Evolutionary conservation across 1,140 invertebrate species (phyloP).

Genomic region (Aphidius gifuensis): DNA sequence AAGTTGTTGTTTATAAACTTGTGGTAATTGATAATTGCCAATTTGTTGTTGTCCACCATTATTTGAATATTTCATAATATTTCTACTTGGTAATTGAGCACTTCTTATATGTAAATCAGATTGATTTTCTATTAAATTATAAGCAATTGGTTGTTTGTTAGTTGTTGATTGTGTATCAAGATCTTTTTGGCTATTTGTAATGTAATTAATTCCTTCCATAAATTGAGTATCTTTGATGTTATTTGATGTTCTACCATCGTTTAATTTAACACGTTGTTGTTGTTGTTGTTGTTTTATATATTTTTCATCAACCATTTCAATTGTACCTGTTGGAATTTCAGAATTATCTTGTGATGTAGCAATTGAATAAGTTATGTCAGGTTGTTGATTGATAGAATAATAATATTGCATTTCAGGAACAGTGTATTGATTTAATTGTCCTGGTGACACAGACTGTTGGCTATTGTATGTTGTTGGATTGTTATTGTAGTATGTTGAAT

Average conservation of each 20-base stretch:
- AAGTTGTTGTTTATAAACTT: slow-evolving; percentile 39
- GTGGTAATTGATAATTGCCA: slow-evolving; percentile 34
- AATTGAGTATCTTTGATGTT: slow-evolving; percentile 32
- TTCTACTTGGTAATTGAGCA: slow-evolving; percentile 32
- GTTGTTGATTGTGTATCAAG: slow-evolving; percentile 41
- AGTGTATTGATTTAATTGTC: no score
- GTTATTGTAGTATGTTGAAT: slow-evolving; percentile 25
- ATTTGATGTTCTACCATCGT: slow-evolving; percentile 28
- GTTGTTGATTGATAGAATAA: no score
- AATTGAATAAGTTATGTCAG: no score
- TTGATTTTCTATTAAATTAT: slow-evolving; percentile 36
- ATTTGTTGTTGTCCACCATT: slow-evolving; percentile 25
- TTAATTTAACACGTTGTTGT: slow-evolving; percentile 23
- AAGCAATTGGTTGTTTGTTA: slow-evolving; percentile 34
- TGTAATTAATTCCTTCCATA: slow-evolving; percentile 43
- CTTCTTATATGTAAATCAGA: slow-evolving; percentile 23
- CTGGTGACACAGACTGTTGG: no score
- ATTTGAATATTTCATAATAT: slow-evolving; percentile 35
- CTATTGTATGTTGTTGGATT: no score
- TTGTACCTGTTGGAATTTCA: no score
- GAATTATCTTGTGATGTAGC: no score
- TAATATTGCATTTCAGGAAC: no score
- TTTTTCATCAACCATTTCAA: neutral
- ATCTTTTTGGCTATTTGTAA: slow-evolving; percentile 40
- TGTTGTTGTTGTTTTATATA: slow-evolving; percentile 18